phyloP scores from a whole-genome alignment of 2,113 vertebrate species.

The Tichodroma muraria region DNA sequence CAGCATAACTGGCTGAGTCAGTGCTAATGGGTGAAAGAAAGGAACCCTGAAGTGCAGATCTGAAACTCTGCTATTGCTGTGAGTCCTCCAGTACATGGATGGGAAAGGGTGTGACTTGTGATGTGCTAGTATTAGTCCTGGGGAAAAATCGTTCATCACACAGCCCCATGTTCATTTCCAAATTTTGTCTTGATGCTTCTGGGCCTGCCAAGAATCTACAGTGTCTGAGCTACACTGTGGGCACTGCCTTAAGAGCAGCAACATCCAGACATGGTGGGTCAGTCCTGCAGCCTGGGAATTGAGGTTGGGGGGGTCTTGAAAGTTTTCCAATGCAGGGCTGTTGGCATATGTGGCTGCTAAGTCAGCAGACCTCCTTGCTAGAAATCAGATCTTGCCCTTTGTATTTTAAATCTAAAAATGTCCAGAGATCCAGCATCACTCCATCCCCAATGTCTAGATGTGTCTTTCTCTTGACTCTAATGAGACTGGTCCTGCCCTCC shows the following conservation, averaged over 20 bases:
- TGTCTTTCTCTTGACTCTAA: background rate
- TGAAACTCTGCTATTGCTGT: background rate
- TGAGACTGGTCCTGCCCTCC: background rate
- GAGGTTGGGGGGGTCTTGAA: background rate
- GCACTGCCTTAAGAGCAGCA: background rate
- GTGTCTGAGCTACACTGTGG: background rate
- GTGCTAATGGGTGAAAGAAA: background rate
- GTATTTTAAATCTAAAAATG: background rate
- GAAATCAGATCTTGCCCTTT: background rate
- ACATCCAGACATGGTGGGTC: accelerated
- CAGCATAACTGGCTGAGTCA: background rate
- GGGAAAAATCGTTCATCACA: background rate
- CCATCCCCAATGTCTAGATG: background rate
- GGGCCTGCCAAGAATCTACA: background rate
- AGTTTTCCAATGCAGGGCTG: background rate
- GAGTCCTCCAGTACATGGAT: background rate
- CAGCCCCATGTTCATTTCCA: background rate
- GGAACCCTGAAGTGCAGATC: background rate
- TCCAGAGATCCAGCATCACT: background rate
- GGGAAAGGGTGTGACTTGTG: background rate
- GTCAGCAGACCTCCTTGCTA: background rate
- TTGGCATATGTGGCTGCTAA: background rate
- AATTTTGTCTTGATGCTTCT: background rate
- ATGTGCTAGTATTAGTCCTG: background rate
- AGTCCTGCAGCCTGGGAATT: background rate